These are phyloP conservation scores for Danio choprae DNA, from an alignment of 2,797 vertebrate species.

Conservation along the genomic window DNA sequence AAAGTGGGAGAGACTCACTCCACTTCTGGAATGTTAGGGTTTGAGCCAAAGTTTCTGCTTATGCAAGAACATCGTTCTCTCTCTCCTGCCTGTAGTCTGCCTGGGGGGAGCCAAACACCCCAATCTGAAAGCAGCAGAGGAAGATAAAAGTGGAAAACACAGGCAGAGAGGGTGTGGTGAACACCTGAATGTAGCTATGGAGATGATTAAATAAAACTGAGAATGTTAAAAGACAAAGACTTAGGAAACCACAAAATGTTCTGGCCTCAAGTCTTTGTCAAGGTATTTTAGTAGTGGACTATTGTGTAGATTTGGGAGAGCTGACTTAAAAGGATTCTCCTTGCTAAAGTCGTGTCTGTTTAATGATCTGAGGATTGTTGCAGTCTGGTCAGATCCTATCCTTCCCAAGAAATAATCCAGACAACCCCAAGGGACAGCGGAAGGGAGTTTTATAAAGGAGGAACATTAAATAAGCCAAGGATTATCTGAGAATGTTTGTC, in stretches of 20 bases:
- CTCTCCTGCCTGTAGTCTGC: neutral
- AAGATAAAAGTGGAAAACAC: slow-evolving; percentile 43
- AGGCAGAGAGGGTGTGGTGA: slow-evolving; percentile 40
- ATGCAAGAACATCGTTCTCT: slow-evolving; percentile 42
- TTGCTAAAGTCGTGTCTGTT: neutral
- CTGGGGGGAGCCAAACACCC: slow-evolving; percentile 22
- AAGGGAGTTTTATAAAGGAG: neutral
- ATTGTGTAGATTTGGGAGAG: neutral
- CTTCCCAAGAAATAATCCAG: neutral
- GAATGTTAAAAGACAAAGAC: slow-evolving; percentile 19
- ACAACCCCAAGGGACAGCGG: neutral
- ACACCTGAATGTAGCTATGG: slow-evolving; percentile 40
- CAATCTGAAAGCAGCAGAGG: slow-evolving; percentile 12
- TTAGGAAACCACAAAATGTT: neutral
- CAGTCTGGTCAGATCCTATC: slow-evolving; percentile 15
- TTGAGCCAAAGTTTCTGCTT: slow-evolving; percentile 45
- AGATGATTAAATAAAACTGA: slow-evolving; percentile 1
- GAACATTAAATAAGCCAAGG: neutral
- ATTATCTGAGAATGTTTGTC: neutral
- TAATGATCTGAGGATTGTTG: neutral
- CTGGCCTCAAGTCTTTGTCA: neutral
- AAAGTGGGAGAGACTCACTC: slow-evolving; percentile 6
- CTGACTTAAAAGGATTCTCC: neutral
- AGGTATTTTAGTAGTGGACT: neutral
- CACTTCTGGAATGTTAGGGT: slow-evolving; percentile 36